Evolutionary conservation across 2,113 vertebrate species (phyloP).

Genomic region (Rhynchomys soricoides): DNA sequence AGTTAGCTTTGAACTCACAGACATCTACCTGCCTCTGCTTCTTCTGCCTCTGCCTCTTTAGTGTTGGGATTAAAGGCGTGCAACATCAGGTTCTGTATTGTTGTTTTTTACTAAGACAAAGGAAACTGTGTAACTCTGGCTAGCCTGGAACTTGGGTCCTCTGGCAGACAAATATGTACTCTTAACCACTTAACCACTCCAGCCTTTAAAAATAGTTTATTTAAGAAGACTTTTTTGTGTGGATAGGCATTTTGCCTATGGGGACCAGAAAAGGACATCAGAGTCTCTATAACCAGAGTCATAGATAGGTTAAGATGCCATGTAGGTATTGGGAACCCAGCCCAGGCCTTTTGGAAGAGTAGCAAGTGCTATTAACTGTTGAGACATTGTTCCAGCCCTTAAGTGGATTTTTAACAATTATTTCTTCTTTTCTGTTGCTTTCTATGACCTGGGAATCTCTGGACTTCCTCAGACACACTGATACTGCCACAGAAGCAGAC

Average conservation of each 20-base stretch:
- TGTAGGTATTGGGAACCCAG: not conserved
- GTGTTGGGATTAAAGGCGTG: not conserved
- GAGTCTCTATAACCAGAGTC: not conserved
- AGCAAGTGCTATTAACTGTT: not conserved
- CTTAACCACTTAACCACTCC: not conserved
- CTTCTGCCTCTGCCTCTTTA: not conserved
- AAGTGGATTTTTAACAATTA: slow-evolving; percentile 6
- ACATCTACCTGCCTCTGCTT: not conserved
- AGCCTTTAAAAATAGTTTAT: not conserved
- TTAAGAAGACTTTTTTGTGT: too few species aligned
- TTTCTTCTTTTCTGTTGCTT: slow-evolving; percentile 43
- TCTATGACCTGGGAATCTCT: not conserved
- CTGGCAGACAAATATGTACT: not conserved
- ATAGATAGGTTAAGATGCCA: not conserved
- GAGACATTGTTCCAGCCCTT: not conserved
- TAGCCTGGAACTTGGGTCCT: not conserved
- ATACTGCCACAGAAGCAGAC: not conserved
- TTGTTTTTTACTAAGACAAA: not conserved
- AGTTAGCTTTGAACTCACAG: not conserved
- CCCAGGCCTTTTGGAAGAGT: not conserved
- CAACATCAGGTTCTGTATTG: too few species aligned
- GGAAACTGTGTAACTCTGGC: not conserved
- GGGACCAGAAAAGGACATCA: not conserved
- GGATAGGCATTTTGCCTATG: not conserved
- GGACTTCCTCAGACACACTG: slow-evolving; percentile 45